Conservation (phyloP, 2,797 vertebrate species). For the Microchirus variegatus region DNA sequence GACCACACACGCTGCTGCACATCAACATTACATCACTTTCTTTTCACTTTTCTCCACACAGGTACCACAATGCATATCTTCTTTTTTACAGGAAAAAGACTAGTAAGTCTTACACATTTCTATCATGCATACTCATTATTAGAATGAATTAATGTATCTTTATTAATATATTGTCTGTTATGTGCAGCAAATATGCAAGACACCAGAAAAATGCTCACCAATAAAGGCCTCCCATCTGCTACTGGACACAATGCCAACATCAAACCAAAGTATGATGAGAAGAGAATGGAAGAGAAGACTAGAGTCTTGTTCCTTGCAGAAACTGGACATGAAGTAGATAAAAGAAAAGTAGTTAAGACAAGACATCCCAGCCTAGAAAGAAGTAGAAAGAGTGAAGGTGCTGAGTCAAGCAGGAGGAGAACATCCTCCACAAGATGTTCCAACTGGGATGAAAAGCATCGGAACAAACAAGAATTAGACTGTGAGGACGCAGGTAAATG, state of each 20-base stretch:
- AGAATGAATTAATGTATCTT: not conserved
- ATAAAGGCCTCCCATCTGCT: too few species aligned
- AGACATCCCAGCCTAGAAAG: not conserved
- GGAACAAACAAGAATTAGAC: fast-evolving
- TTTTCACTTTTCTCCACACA: slow-evolving; percentile 14
- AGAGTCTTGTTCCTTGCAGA: not conserved
- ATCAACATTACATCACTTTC: fast-evolving
- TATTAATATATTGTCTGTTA: not conserved
- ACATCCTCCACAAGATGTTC: too few species aligned
- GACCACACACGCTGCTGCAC: too few species aligned
- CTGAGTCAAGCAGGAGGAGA: not conserved
- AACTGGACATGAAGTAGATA: not conserved
- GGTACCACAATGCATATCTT: slow-evolving; percentile 57
- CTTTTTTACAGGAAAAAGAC: slow-evolving; percentile 52
- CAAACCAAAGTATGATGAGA: too few species aligned
- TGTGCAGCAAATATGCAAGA: too few species aligned
- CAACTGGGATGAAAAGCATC: fast-evolving
- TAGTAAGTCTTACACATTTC: slow-evolving; percentile 39
- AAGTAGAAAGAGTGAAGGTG: not conserved
- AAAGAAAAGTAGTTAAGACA: not conserved
- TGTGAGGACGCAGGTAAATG: too few species aligned
- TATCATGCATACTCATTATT: not conserved
- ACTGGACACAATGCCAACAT: too few species aligned
- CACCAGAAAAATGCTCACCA: too few species aligned
- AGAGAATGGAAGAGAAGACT: not conserved